Percentiles rank a stretch among this genome's conserved stretches.
Conservation (phyloP, 92 coral and sea anemone species). For the Phymanthus crucifer region DNA sequence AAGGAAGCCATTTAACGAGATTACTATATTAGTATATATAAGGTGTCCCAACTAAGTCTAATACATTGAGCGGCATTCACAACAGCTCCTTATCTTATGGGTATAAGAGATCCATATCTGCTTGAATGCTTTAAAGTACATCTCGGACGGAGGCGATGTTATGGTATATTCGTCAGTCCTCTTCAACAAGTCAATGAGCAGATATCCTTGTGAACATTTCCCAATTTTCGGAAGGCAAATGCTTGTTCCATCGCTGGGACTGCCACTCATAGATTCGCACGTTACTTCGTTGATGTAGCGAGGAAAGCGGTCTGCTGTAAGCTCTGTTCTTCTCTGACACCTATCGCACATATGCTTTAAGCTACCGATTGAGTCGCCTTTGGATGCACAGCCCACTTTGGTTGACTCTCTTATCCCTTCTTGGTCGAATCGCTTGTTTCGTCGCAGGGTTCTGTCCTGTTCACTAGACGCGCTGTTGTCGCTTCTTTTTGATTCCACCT, state of each 20-base stretch:
- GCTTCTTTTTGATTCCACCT: neutral
- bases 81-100: constrained; percentile 54
- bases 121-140: constrained; percentile 39
- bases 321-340: constrained; percentile 41
- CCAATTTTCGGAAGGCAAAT: neutral
- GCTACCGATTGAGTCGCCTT: constrained; percentile 15
- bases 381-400: constrained; percentile 14
- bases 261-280: constrained; percentile 46
- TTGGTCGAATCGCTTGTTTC: constrained; percentile 19
- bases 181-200: constrained; percentile 21
- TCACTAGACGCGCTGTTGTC: neutral
- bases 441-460: neutral
- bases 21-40: too few species aligned
- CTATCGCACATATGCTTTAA: constrained; percentile 45
- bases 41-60: neutral
- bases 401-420: constrained; percentile 12
- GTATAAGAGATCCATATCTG: constrained; percentile 49
- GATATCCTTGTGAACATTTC: constrained; percentile 20
- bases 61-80: constrained; percentile 38
- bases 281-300: constrained; percentile 66
- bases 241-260: constrained; percentile 6
- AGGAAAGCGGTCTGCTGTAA: constrained; percentile 52
- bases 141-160: constrained; percentile 32
- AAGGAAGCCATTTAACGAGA: too few species aligned
- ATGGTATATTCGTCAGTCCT: constrained; percentile 20